Percentiles rank a stretch among this genome's conserved stretches.
Conservation (phyloP, 2,797 vertebrate genomes). For the Lepus townsendii region DNA sequence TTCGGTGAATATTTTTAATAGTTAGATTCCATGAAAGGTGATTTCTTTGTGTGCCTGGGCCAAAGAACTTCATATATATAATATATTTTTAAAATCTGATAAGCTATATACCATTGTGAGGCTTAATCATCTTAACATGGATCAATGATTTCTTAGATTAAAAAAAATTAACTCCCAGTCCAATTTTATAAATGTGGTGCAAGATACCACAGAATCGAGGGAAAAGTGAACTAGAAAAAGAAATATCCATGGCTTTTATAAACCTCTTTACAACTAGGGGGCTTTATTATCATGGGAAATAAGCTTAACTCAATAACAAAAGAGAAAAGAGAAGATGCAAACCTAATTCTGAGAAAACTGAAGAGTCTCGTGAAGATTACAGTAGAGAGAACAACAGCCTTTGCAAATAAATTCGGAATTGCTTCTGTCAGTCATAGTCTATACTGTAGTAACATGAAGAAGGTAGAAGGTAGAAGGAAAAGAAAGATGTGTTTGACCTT, state of each 20-base stretch:
- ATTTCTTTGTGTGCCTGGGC: conserved; percentile 56
- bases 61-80: conserved; percentile 12
- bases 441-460: conserved; percentile 27
- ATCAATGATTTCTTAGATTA: conserved; percentile 80
- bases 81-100: conserved; percentile 43
- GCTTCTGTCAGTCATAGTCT: conserved; percentile 74
- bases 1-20: conserved; percentile 62
- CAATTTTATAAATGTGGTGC: conserved; percentile 80
- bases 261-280: conserved; percentile 71
- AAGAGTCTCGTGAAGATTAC: conserved; percentile 66
- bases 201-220: conserved; percentile 72
- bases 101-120: conserved; percentile 51
- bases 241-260: conserved; percentile 80
- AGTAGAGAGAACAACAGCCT: conserved; percentile 24
- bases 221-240: conserved; percentile 75
- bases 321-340: conserved; percentile 80
- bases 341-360: conserved; percentile 75
- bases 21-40: conserved; percentile 53
- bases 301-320: conserved; percentile 82
- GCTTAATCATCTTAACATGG: conserved; percentile 75
- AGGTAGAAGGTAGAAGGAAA: conserved; percentile 15
- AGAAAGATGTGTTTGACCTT: conserved; percentile 8
- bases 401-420: conserved; percentile 76
- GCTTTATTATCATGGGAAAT: conserved; percentile 83
- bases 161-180: conserved; percentile 74